A percentile compares a stretch with the other conserved stretches of the same genome.
Evolutionary conservation across 2,797 vertebrate genomes (phyloP).

Genomic region (Melanotaenia trifasciata): DNA sequence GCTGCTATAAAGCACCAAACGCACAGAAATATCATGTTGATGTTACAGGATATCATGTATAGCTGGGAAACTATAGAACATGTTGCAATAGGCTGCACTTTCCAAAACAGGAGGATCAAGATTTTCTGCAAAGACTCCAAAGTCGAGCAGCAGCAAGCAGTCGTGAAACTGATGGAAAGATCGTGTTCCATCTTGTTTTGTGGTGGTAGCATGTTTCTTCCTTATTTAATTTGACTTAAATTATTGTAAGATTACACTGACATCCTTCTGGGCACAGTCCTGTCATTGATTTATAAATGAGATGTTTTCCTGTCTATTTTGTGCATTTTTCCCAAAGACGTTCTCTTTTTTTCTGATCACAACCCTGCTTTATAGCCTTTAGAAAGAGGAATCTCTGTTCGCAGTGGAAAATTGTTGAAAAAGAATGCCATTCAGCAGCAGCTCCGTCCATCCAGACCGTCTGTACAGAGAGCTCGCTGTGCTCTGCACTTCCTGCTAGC

Average conservation of each 20-base stretch:
- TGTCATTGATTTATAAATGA: slow-evolving; percentile 34
- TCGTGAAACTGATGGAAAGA: not conserved
- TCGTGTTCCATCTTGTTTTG: not conserved
- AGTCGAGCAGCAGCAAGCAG: not conserved
- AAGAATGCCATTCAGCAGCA: slow-evolving; percentile 47
- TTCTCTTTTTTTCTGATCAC: slow-evolving; percentile 22
- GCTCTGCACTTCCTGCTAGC: slow-evolving; percentile 30
- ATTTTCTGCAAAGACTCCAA: not conserved
- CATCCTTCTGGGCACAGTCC: slow-evolving; percentile 13
- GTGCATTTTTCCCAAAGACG: slow-evolving; percentile 13
- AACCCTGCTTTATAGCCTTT: slow-evolving; percentile 33
- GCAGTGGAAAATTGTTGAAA: slow-evolving; percentile 49
- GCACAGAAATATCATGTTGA: too few relatives aligned
- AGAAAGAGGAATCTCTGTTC: slow-evolving; percentile 58
- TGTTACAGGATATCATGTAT: not conserved
- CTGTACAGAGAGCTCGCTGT: slow-evolving; percentile 55
- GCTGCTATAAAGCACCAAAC: too few relatives aligned
- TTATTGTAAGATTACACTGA: not conserved
- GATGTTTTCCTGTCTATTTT: slow-evolving; percentile 39
- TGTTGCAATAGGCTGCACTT: not conserved
- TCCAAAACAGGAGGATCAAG: not conserved
- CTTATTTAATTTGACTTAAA: slow-evolving; percentile 37
- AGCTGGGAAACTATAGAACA: not conserved
- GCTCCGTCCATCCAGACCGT: not conserved
- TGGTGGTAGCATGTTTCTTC: not conserved